Base-by-base conservation (phyloP, 2,113 vertebrate species). In the Pandion haliaetus region DNA sequence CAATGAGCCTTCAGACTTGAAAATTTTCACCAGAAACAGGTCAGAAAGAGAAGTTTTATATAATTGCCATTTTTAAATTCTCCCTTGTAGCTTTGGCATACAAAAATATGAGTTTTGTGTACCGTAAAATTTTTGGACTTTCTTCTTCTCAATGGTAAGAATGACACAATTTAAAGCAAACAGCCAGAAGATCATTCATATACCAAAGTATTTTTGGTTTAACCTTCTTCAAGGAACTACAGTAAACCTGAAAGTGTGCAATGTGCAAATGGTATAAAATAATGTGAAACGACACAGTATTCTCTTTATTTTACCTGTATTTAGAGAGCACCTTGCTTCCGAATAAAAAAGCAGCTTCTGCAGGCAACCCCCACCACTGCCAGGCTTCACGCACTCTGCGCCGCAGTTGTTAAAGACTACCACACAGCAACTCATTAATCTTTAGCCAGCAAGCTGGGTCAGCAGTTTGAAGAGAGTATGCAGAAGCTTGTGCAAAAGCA, bases 331-430 rank as follows among this genome's bases (percentile, higher is more conserved):
- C 44, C 58, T n/a, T 45, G n/a, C 52, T 69, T 55, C 3, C 8
- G 34, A 67, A 72, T 10, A 40, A 25, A 94, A 84, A 80, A 40
- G 76, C 34, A 77, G 31, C 26, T 61, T 81, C 84, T 86, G 40
- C 36, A 80, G 71, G 57, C 31, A 92, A 32, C 5, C 24, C 74
- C 52, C 0, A 1, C 50, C 31, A 69, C 89, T 36, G 13, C 58
- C 63, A 42, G 54, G 36, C 47, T 77, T 73, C 54, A 28, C 0
- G 0, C 0, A 6, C 25, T 32, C 72, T 34, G 26, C 1, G 11
- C 17, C 7, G 5, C 38, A 4, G 25, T 2, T 34, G 19, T 31
- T 15, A n/a, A 26, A 31, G 61, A 58, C 17, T 17, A 8, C 34
- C 47, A 40, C 5, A 7, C 36, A 49, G 45, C 38, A 40, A n/a